Conservation (phyloP, 1,140 invertebrate genomes). For the Reticulitermes speratus region DNA sequence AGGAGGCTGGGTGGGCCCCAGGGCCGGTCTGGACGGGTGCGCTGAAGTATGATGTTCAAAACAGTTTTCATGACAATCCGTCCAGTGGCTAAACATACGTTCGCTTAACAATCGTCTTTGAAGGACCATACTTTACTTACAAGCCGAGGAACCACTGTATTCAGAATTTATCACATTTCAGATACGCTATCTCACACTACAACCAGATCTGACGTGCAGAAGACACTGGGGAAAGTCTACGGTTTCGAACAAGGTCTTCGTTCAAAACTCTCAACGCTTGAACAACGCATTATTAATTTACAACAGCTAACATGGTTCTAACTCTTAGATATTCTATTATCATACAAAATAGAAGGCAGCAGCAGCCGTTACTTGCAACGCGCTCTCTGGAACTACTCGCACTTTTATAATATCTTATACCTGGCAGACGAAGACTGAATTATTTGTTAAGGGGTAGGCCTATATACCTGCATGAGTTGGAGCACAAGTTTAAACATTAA, state of each 20-base stretch:
- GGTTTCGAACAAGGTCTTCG: constrained; percentile 27
- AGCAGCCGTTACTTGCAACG: background rate
- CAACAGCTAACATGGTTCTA: constrained; percentile 29
- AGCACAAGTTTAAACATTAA: constrained; percentile 33
- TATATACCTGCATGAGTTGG: constrained; percentile 34
- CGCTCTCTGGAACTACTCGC: constrained; percentile 23
- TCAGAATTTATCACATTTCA: too few relatives aligned
- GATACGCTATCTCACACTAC: too few relatives aligned
- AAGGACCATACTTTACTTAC: too few relatives aligned
- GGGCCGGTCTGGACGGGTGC: too few relatives aligned
- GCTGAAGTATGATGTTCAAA: too few relatives aligned
- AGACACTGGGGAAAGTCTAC: constrained; percentile 18
- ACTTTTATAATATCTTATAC: constrained; percentile 36
- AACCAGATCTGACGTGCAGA: background rate
- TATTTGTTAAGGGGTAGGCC: constrained; percentile 29
- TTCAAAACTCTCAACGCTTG: constrained; percentile 27
- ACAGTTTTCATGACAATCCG: too few relatives aligned
- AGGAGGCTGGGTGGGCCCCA: too few relatives aligned
- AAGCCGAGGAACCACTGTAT: too few relatives aligned
- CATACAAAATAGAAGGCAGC: constrained; percentile 34
- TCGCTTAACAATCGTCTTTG: too few relatives aligned
- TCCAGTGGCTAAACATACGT: too few relatives aligned
- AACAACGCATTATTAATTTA: constrained; percentile 32
- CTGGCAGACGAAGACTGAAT: constrained; percentile 32
- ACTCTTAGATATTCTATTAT: constrained; percentile 36